These are phyloP conservation scores for Paracyclopina nana DNA, from an alignment of 1,140 invertebrate genomes.

Conservation along the genomic window DNA sequence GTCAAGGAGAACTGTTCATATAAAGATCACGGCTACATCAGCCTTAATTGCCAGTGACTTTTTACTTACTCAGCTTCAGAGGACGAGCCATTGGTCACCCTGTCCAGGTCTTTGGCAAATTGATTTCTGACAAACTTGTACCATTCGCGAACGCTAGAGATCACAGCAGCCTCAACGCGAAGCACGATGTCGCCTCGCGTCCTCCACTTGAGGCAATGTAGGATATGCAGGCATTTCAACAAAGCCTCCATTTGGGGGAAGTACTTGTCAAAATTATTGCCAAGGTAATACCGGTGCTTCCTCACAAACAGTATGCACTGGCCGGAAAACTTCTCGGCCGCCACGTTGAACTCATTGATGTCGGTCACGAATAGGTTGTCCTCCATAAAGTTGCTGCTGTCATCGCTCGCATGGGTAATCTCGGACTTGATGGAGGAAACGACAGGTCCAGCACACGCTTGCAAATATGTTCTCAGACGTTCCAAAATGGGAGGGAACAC, in stretches of 20 bases:
- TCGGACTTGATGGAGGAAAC: too few species aligned
- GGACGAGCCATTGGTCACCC: too few species aligned
- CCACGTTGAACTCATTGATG: conserved; percentile 1
- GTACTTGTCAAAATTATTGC: not conserved
- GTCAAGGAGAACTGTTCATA: too few species aligned
- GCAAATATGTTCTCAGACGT: not conserved
- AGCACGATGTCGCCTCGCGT: conserved; percentile 9
- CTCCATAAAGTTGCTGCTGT: too few species aligned
- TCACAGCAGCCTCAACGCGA: conserved; percentile 1
- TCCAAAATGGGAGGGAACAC: conserved; percentile 12
- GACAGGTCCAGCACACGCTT: too few species aligned
- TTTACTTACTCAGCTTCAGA: too few species aligned
- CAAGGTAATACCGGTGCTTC: conserved; percentile 4
- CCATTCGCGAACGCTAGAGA: not conserved
- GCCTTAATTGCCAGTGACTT: too few species aligned
- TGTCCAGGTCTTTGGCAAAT: too few species aligned
- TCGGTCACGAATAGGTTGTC: not conserved
- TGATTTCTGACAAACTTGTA: not conserved
- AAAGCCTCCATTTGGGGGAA: conserved; percentile 2
- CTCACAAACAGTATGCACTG: conserved; percentile 1
- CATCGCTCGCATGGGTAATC: too few species aligned
- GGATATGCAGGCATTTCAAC: conserved; percentile 5
- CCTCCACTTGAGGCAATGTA: conserved; percentile 10
- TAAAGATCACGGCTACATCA: too few species aligned
- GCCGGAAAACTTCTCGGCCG: not conserved